Base-by-base conservation (phyloP, 2,113 vertebrate species). In the Menidia beryllina region DNA sequence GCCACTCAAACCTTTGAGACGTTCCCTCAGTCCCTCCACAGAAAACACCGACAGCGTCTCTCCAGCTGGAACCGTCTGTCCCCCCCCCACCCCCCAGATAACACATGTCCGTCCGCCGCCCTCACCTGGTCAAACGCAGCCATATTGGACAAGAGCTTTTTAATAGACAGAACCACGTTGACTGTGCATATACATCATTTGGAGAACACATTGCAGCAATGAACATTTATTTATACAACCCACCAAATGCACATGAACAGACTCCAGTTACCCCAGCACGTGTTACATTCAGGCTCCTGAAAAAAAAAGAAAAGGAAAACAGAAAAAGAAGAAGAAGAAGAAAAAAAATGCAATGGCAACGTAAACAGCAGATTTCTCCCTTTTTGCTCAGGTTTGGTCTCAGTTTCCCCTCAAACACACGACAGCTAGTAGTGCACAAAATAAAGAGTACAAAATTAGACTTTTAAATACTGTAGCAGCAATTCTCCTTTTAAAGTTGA, bases 391-490 rank as follows among this genome's bases (percentile, higher is more conserved):
- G 73, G 90, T 93, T 94, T 94, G 93, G 93, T 94, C 93, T 92
- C 88, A 73, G 41, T 77, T 89, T 89, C 88, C n/a, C 88, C 91
- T 91, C 88, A 69, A 84, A 90, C 62, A 89, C 86, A 92, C 82
- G 75, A 92, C 81, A 91, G 88, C 88, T 90, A 90, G 86, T 93
- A 93, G 94, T 94, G 94, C 94, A 94, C 93, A 92, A 94, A 93
- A 91, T 88, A 91, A n/a, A 91, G 87, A 89, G 90, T 93, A 93
- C 79, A 94, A 93, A 94, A 92, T 91, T 90, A 93, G 89, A 93
- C 88, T 92, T 93, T 92, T 92, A 93, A 93, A 94, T 91, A 94
- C 91, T 90, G 90, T 94, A 94, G 93, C 94, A 94, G 93, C 93
- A 93, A 86, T 75, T 91, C 65, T 74, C 85, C 69, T 79, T 78